Percentiles rank a stretch among this genome's conserved stretches.
Evolutionary conservation across 2,113 vertebrate species (phyloP).

Genomic region (Sigmodon hispidus): DNA sequence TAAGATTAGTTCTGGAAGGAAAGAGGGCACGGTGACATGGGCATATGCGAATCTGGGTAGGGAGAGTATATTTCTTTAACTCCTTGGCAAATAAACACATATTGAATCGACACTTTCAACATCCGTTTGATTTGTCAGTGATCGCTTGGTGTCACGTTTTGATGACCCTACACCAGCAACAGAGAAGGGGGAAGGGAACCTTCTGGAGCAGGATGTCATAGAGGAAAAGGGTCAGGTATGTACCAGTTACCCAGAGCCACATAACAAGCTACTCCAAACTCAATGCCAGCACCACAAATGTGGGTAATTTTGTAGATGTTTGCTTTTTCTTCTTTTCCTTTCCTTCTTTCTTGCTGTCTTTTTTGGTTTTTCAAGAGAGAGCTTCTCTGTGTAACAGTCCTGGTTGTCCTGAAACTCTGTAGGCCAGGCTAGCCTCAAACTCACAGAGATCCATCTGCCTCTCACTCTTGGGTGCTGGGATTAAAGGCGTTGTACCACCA

Average conservation of each 20-base stretch:
- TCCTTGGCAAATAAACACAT: slow-evolving; percentile 71
- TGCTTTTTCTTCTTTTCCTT: neutral
- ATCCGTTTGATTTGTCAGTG: slow-evolving; percentile 42
- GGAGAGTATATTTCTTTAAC: slow-evolving; percentile 45
- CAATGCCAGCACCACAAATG: neutral
- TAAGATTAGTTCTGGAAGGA: slow-evolving; percentile 75
- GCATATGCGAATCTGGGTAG: slow-evolving; percentile 70
- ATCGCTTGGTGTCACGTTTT: slow-evolving; percentile 47
- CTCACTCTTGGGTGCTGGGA: too few species aligned
- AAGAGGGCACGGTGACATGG: slow-evolving; percentile 82
- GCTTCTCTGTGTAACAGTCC: neutral
- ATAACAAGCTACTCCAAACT: neutral
- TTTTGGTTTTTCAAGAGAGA: neutral
- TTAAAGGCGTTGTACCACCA: too few species aligned
- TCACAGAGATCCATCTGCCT: too few species aligned
- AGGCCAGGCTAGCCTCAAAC: too few species aligned
- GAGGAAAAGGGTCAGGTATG: neutral
- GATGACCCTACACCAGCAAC: neutral
- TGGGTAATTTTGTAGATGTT: neutral
- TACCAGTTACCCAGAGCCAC: neutral
- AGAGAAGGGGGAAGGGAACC: neutral
- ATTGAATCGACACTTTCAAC: neutral
- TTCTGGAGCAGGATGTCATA: neutral
- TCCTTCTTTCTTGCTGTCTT: too few species aligned
- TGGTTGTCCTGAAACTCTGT: neutral